Conservation (phyloP, 2,888 invertebrate species). For the Linnaemya tessellans region DNA sequence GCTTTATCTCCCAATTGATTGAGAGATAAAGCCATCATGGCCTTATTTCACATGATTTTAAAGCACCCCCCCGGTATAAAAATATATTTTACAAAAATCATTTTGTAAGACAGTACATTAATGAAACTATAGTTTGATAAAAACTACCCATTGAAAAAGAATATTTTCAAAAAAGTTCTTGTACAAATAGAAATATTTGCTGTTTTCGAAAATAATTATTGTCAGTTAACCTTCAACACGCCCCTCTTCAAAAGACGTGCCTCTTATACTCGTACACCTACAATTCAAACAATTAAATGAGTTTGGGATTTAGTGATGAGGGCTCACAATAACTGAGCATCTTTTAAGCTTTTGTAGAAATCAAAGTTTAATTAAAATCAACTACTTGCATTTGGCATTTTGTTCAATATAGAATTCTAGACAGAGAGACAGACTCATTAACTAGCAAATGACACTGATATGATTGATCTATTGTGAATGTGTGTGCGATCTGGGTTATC, state of each 20-base stretch:
- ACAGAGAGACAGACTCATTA: constrained; percentile 22
- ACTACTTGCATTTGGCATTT: neutral
- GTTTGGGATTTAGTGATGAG: neutral
- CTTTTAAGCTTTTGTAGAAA: neutral
- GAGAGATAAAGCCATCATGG: too few relatives aligned
- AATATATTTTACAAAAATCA: too few relatives aligned
- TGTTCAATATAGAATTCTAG: neutral
- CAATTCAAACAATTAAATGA: neutral
- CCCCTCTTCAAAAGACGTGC: neutral
- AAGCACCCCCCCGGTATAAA: too few relatives aligned
- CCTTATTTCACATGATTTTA: too few relatives aligned
- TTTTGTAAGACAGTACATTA: too few relatives aligned
- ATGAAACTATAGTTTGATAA: too few relatives aligned
- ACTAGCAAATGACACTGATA: constrained; percentile 65
- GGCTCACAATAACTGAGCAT: neutral
- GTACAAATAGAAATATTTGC: too few relatives aligned
- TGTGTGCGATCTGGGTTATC: constrained; percentile 70
- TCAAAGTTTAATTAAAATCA: neutral
- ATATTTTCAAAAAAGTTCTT: too few relatives aligned
- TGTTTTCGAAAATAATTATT: neutral
- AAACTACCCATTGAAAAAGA: too few relatives aligned
- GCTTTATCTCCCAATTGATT: too few relatives aligned
- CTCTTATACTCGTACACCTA: neutral
- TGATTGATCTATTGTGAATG: constrained; percentile 40
- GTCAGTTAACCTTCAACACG: too few relatives aligned